Evolutionary conservation across 2,113 vertebrate species (phyloP), one percentile per base, ranked within the genome.

Genomic region (Triplophysa dalaica): DNA sequence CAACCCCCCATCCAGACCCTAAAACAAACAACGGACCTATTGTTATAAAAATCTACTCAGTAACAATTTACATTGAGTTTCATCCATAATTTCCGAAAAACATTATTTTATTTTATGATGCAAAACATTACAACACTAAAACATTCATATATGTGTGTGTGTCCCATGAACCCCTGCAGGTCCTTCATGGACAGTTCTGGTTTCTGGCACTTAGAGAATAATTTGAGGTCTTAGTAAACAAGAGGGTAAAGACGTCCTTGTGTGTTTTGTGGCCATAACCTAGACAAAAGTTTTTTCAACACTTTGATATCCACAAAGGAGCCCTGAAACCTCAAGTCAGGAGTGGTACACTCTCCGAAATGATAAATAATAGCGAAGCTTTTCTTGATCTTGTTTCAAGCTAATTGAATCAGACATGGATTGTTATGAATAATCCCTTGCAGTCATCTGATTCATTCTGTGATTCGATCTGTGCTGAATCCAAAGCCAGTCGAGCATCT

Each of bases 341-440:
- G 41, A 43, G 38, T 62, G 54, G 12, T 6, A 58, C 22, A 4
- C 24, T 56, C 56, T 75, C 16, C 64, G 60, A 70, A 78, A 78
- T 62, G n/a, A 83, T 75, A 41, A 75, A 72, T 75, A 80, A 74
- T 70, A 54, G 77, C 81, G 89, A 91, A 93, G 92, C 93, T 92
- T 83, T 82, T 90, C 87, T 92, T 93, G 87, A 89, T 91, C 90
- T 92, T 88, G 88, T 69, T 85, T 86, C 88, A 88, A 86, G 78
- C 90, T 93, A 93, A 93, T 89, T 26, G 0, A 85, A 84, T 85
- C 79, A 85, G 91, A 89, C 89, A 87, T 77, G 68, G 62, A 84
- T 60, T 26, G 58, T 82, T 84, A 84, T 89, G 62, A 88, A 70
- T 90, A 92, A 92, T 92, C 91, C 87, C 6, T 63, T 72, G 70